Conservation (phyloP, 2,797 vertebrate species). For the Chloroceryle amazona region DNA sequence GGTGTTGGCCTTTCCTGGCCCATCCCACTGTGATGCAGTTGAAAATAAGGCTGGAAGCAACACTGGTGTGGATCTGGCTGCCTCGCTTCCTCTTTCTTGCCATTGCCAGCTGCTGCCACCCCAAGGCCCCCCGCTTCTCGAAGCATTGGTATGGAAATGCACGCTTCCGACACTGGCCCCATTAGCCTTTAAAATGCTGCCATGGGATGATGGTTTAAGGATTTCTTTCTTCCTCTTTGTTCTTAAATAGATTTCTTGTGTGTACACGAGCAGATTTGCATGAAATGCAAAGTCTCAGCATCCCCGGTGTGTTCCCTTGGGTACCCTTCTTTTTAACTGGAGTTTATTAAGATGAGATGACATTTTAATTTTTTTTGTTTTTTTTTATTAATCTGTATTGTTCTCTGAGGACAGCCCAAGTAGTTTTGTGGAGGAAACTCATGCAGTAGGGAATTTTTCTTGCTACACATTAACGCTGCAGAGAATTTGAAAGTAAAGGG, state of each 20-base stretch:
- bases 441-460: background rate
- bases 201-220: background rate
- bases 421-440: background rate
- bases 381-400: conserved; percentile 3
- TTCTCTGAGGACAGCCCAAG: background rate
- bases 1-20: background rate
- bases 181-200: background rate
- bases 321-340: background rate
- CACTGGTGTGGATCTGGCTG: accelerated
- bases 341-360: background rate
- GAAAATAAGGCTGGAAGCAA: background rate
- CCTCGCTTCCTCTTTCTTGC: background rate
- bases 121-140: background rate
- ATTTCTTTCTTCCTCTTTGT: conserved; percentile 3
- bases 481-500: background rate
- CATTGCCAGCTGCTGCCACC: background rate
- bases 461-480: background rate
- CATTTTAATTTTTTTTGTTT: background rate
- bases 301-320: background rate
- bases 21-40: background rate
- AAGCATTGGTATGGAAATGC: background rate
- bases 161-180: background rate
- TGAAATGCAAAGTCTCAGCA: background rate
- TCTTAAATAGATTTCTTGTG: conserved; percentile 27
- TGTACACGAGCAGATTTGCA: conserved; percentile 5